These are phyloP conservation scores for Parnassius orleans DNA, from an alignment of 2,888 invertebrate genomes.

Conservation along the genomic window DNA sequence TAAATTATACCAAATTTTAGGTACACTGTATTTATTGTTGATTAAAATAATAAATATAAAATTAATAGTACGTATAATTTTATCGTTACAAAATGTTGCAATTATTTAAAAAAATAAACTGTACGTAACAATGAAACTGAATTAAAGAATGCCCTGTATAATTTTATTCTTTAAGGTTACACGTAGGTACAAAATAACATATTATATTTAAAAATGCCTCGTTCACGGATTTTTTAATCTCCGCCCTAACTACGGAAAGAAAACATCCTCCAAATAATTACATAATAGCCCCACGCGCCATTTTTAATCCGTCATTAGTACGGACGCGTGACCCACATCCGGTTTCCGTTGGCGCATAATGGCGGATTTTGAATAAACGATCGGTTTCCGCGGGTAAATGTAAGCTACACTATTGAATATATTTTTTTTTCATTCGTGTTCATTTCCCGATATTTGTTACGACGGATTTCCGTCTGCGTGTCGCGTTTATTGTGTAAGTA, in stretches of 20 bases:
- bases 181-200: neutral
- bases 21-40: too few relatives aligned
- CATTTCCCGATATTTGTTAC: slow-evolving; percentile 42
- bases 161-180: too few relatives aligned
- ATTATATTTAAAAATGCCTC: slow-evolving; percentile 5
- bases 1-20: too few relatives aligned
- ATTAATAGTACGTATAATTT: too few relatives aligned
- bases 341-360: slow-evolving; percentile 60
- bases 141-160: too few relatives aligned
- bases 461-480: slow-evolving; percentile 38
- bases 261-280: slow-evolving; percentile 38
- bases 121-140: too few relatives aligned
- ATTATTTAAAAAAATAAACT: too few relatives aligned
- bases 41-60: too few relatives aligned
- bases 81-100: too few relatives aligned
- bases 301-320: slow-evolving; percentile 50
- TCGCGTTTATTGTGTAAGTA: slow-evolving; percentile 28
- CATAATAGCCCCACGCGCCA: slow-evolving; percentile 36
- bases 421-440: slow-evolving; percentile 32
- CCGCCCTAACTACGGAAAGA: slow-evolving; percentile 28
- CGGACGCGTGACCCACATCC: slow-evolving; percentile 61
- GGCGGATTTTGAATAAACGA: slow-evolving; percentile 53
- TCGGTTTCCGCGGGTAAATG: slow-evolving; percentile 43
- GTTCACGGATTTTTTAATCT: slow-evolving; percentile 8
- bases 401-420: slow-evolving; percentile 32